A percentile compares a stretch with the other conserved stretches of the same genome.
Conservation (phyloP, 2,113 vertebrate genomes). For the Cariama cristata region DNA sequence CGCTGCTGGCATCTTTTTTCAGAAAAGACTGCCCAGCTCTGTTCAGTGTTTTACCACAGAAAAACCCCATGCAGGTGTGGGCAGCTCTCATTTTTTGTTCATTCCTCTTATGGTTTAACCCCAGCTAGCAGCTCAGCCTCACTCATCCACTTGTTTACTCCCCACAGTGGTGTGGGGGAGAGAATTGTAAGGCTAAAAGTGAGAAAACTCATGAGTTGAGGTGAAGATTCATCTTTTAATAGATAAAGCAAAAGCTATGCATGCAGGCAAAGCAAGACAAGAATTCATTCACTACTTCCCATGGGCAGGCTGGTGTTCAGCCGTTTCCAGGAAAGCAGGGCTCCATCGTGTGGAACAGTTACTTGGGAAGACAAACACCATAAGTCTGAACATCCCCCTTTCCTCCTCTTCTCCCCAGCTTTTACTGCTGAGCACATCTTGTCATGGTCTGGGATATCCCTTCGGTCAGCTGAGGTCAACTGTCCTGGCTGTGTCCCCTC, state of each 20-base stretch:
- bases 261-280: neutral
- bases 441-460: neutral
- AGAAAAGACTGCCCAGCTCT: neutral
- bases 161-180: neutral
- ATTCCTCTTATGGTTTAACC: neutral
- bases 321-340: neutral
- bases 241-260: neutral
- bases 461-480: neutral
- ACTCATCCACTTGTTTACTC: neutral
- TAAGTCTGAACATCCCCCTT: fast-evolving
- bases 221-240: neutral
- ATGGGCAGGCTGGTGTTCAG: neutral
- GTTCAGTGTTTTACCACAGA: neutral
- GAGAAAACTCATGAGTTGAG: neutral
- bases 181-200: neutral
- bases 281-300: neutral
- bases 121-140: neutral
- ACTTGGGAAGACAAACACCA: neutral
- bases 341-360: fast-evolving
- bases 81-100: neutral
- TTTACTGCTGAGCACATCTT: fast-evolving
- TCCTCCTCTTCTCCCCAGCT: neutral
- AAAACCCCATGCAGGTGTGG: neutral
- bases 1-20: neutral
- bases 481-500: neutral